Conservation (phyloP, 2,113 vertebrate genomes). For the Ageneiosus marmoratus region DNA sequence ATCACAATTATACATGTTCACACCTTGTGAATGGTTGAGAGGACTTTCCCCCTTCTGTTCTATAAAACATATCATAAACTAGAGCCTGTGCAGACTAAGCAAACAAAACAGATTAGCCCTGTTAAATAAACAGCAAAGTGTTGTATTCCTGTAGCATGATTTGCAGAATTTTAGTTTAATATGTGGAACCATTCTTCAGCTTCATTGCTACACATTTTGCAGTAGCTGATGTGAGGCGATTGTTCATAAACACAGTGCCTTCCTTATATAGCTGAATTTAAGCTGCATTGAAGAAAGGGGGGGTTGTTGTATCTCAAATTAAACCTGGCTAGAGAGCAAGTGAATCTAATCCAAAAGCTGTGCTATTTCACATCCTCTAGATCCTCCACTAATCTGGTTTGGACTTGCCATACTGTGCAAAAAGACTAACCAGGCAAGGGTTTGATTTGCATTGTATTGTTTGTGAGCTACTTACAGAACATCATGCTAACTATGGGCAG, state of each 20-base stretch:
- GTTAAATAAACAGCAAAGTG: conserved; percentile 31
- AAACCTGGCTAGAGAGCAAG: neutral
- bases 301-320: neutral
- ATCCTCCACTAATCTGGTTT: neutral
- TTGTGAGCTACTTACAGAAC: neutral
- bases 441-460: neutral
- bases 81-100: neutral
- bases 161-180: neutral
- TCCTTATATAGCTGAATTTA: neutral
- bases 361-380: neutral
- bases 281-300: neutral
- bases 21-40: neutral
- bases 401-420: neutral
- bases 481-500: conserved; percentile 52
- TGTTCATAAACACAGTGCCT: neutral
- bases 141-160: neutral
- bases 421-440: neutral
- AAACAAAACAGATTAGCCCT: conserved; percentile 43
- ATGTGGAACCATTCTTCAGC: neutral
- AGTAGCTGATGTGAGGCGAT: neutral
- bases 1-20: neutral
- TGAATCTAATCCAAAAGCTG: neutral
- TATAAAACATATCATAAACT: neutral
- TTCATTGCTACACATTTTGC: neutral
- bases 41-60: neutral